Percentiles rank a stretch among this genome's conserved stretches.
These are phyloP conservation scores for Erythrocercus mccallii DNA, from an alignment of 2,113 vertebrate genomes.

Conservation along the genomic window DNA sequence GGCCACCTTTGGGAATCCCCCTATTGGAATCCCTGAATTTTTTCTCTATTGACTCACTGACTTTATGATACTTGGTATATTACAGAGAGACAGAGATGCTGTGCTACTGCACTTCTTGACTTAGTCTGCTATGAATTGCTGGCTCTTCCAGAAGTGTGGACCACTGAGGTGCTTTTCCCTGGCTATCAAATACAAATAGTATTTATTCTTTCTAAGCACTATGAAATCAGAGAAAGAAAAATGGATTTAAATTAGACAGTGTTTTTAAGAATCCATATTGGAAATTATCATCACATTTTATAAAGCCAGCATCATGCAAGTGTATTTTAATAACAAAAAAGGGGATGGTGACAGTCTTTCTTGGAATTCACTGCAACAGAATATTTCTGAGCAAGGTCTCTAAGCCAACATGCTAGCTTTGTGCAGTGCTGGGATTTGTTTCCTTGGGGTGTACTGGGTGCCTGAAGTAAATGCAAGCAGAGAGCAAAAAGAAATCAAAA, in stretches of 20 bases:
- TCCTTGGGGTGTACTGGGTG: background rate
- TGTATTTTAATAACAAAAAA: background rate
- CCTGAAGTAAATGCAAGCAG: background rate
- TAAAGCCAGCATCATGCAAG: background rate
- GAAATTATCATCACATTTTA: background rate
- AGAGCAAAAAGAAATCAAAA: background rate
- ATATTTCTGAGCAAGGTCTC: background rate
- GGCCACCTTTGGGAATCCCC: background rate
- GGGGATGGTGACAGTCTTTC: background rate
- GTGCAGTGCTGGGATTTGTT: background rate
- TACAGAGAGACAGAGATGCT: background rate
- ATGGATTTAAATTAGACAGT: background rate
- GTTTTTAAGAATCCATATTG: background rate
- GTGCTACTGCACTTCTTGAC: background rate
- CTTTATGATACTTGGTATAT: background rate
- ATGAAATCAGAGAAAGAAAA: background rate
- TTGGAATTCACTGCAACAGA: background rate
- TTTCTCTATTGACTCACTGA: background rate
- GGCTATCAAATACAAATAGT: background rate
- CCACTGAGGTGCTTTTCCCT: background rate
- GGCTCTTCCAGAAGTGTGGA: background rate
- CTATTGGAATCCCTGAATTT: background rate
- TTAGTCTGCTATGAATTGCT: background rate
- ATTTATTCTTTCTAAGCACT: background rate
- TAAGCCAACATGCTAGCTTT: background rate